Evolutionary conservation across 2,797 vertebrate genomes (phyloP).

Genomic region (Odontamblyopus rebecca): DNA sequence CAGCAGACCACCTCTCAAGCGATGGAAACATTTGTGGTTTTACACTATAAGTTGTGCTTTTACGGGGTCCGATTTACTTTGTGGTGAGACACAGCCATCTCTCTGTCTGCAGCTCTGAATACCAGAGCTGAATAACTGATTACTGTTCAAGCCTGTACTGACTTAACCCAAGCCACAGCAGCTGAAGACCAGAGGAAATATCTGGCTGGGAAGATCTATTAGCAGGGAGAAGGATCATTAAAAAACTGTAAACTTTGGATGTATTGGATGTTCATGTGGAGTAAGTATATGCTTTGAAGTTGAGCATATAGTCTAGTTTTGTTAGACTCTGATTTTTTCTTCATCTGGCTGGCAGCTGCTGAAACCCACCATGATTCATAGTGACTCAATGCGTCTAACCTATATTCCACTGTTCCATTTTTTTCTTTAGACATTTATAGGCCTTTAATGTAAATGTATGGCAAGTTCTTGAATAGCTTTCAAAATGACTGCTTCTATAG

Average conservation of each 20-base stretch:
- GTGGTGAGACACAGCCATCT: conserved; percentile 51
- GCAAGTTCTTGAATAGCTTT: background rate
- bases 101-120: conserved; percentile 51
- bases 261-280: conserved; percentile 16
- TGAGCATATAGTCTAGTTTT: conserved; percentile 27
- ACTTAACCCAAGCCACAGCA: conserved; percentile 36
- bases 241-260: conserved; percentile 42
- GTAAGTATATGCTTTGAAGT: conserved; percentile 43
- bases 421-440: conserved; percentile 10
- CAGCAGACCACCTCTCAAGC: conserved; percentile 41
- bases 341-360: conserved; percentile 58
- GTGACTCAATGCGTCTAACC: conserved; percentile 40
- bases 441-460: conserved; percentile 23
- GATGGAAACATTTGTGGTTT: conserved; percentile 32
- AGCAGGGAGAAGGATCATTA: conserved; percentile 20
- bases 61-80: conserved; percentile 49
- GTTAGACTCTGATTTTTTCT: conserved; percentile 42
- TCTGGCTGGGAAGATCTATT: conserved; percentile 31
- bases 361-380: conserved; percentile 46
- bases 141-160: conserved; percentile 33
- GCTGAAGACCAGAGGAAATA: conserved; percentile 34
- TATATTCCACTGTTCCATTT: conserved; percentile 26
- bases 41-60: conserved; percentile 30
- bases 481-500: background rate
- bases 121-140: conserved; percentile 59